Evolutionary conservation across 1,140 invertebrate genomes (phyloP).

Genomic region (Euschistus heros): DNA sequence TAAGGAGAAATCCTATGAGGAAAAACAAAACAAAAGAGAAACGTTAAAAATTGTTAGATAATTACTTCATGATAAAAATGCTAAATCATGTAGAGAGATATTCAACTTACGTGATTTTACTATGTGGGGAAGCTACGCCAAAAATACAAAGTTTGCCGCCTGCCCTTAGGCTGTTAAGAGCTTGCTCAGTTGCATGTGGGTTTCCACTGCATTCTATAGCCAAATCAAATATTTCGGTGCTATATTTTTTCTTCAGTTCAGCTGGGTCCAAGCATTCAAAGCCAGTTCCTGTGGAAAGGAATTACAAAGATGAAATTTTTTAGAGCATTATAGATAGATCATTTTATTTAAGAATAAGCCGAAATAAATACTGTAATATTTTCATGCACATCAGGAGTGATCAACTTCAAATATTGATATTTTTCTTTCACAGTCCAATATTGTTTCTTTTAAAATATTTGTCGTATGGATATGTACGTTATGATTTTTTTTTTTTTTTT

Average conservation of each 20-base stretch:
- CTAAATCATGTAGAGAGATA: neutral
- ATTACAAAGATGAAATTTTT: neutral
- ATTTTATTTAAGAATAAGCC: no score
- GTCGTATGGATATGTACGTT: no score
- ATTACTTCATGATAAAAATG: no score
- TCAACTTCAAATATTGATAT: no score
- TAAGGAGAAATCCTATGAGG: constrained; percentile 46
- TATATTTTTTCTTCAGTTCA: constrained; percentile 37
- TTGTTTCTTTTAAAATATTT: no score
- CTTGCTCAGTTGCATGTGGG: constrained; percentile 43
- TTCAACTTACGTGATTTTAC: constrained; percentile 20
- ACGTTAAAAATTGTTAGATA: no score
- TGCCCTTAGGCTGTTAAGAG: constrained; percentile 36
- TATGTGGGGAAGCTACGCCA: constrained; percentile 41
- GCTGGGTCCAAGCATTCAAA: constrained; percentile 43
- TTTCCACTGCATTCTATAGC: constrained; percentile 56
- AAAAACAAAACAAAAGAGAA: constrained; percentile 23
- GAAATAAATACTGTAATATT: no score
- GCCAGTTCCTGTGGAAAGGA: constrained; percentile 44
- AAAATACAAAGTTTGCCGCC: constrained; percentile 47
- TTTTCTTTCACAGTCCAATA: no score
- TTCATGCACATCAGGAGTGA: no score
- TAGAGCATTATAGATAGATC: no score
- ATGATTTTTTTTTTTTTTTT: no score
- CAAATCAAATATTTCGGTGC: constrained; percentile 41